These are phyloP conservation scores for Melanostigma gelatinosum DNA, from an alignment of 2,113 vertebrate species.

Conservation along the genomic window DNA sequence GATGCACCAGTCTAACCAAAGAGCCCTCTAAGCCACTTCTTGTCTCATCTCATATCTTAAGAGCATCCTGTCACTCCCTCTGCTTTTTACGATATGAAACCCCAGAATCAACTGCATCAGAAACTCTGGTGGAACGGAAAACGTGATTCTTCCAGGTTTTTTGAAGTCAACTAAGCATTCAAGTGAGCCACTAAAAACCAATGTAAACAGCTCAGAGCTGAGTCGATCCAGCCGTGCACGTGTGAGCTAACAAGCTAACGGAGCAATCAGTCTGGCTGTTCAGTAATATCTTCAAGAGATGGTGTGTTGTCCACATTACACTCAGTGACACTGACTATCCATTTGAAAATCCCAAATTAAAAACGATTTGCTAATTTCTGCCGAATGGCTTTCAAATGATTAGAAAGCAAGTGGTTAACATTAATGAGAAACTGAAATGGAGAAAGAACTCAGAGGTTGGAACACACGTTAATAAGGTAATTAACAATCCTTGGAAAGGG, in stretches of 20 bases:
- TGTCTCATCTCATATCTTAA: neutral
- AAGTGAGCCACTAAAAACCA: neutral
- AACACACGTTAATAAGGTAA: constrained; percentile 68
- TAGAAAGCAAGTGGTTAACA: constrained; percentile 65
- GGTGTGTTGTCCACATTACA: constrained; percentile 22
- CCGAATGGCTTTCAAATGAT: constrained; percentile 63
- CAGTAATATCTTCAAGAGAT: neutral
- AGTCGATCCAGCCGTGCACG: neutral
- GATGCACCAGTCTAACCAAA: neutral
- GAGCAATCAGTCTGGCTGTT: neutral
- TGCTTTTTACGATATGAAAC: neutral
- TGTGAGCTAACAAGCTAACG: too few relatives aligned
- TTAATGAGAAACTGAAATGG: constrained; percentile 64
- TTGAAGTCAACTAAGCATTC: neutral
- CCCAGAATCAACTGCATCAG: neutral
- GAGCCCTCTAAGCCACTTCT: neutral
- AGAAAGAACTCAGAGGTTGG: constrained; percentile 38
- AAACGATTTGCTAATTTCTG: constrained; percentile 65
- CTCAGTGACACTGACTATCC: constrained; percentile 15
- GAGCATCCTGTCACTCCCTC: neutral
- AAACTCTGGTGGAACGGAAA: neutral
- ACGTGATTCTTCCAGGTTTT: neutral
- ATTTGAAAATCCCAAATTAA: constrained; percentile 49
- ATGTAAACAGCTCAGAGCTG: neutral
- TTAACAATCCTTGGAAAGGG: constrained; percentile 67